Evolutionary conservation across 2,113 vertebrate genomes (phyloP).

Genomic region (Murina feae): DNA sequence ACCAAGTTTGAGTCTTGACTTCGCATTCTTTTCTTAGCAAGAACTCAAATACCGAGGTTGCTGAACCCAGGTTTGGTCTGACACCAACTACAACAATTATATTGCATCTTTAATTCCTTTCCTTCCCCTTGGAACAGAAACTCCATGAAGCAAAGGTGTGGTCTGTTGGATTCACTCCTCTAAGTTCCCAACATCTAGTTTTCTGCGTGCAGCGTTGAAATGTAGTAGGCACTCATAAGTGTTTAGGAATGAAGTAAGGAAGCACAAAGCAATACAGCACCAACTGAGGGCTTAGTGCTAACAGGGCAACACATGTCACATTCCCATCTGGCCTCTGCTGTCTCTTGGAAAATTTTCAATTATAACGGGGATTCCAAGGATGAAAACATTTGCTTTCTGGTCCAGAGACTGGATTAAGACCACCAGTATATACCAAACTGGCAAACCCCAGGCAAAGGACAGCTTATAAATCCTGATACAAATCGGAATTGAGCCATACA

Average conservation of each 20-base stretch:
- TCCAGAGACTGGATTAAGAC: slow-evolving; percentile 47
- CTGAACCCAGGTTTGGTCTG: too few species aligned
- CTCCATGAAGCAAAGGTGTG: neutral
- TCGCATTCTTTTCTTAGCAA: too few species aligned
- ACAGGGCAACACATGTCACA: neutral
- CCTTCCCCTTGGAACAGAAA: neutral
- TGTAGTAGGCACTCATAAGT: neutral
- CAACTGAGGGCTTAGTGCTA: neutral
- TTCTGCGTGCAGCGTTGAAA: neutral
- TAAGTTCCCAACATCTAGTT: neutral
- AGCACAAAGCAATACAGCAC: neutral
- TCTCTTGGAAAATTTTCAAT: slow-evolving; percentile 44
- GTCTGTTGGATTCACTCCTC: neutral
- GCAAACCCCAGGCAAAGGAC: slow-evolving; percentile 3
- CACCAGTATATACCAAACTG: slow-evolving; percentile 12
- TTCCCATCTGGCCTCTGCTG: neutral
- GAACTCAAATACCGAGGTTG: too few species aligned
- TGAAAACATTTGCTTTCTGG: slow-evolving; percentile 50
- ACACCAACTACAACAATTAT: too few species aligned
- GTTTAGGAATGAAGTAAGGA: neutral
- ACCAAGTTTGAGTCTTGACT: too few species aligned
- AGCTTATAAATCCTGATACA: slow-evolving; percentile 36
- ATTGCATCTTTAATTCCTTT: neutral
- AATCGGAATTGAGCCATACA: slow-evolving; percentile 12
- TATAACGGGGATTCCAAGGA: slow-evolving; percentile 45